Percentiles rank a stretch among this genome's conserved stretches.
Evolutionary conservation across 64 coral and sea anemone genomes (phyloP).

Genomic region (Porites australiensis): DNA sequence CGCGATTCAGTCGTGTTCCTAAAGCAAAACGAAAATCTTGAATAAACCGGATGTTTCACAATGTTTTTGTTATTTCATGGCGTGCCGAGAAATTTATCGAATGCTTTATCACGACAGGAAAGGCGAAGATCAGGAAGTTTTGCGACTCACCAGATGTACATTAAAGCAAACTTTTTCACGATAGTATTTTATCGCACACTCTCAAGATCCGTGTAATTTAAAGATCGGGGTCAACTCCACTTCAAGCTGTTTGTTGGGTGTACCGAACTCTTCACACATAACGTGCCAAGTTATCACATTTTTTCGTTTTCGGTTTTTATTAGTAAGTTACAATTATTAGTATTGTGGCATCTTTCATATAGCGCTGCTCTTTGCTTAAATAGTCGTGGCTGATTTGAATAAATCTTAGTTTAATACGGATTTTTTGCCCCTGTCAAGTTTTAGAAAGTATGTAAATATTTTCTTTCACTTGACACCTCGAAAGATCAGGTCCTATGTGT

Average conservation of each 20-base stretch:
- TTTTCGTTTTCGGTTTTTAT: not conserved
- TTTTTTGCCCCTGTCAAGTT: not conserved
- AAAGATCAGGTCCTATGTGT: too few relatives aligned
- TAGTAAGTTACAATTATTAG: not conserved
- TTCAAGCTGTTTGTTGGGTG: too few relatives aligned
- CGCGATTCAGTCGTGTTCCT: not conserved
- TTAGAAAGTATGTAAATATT: not conserved
- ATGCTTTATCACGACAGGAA: not conserved
- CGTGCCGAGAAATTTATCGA: not conserved
- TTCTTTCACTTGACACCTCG: not conserved
- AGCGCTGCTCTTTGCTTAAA: too few relatives aligned
- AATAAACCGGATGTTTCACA: not conserved
- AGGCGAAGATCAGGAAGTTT: not conserved
- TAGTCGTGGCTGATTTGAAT: too few relatives aligned
- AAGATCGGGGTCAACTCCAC: too few relatives aligned
- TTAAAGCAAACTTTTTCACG: too few relatives aligned
- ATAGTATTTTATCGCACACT: too few relatives aligned
- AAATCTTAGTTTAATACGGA: too few relatives aligned
- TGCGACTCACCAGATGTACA: too few relatives aligned
- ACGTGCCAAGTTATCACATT: not conserved
- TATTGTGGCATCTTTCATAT: too few relatives aligned
- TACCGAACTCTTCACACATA: too few relatives aligned
- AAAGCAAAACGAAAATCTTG: not conserved
- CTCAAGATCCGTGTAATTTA: too few relatives aligned
- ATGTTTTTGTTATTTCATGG: slow-evolving; percentile 5